Evolutionary conservation across 2,797 vertebrate species (phyloP), one percentile per base, ranked within the genome.

Genomic region (Odontamblyopus lacepedii): DNA sequence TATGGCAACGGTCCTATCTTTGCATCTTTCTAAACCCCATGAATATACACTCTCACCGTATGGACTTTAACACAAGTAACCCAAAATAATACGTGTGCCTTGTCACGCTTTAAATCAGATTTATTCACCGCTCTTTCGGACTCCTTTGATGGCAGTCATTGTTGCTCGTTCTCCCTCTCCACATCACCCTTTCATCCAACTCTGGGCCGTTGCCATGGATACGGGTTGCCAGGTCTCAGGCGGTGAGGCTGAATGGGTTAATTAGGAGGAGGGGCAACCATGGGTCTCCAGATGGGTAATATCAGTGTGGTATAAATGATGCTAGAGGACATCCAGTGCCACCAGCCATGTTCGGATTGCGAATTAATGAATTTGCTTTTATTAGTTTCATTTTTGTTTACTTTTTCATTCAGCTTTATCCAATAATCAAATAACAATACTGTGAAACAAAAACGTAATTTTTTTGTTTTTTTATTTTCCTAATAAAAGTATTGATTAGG

Each of bases 131-230:
- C 66, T 78, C 44, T 63, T 70, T 73, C 63, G 56, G 27, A 69
- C 57, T 51, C 44, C 51, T 83, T 74, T 75, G 69, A 81, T 82
- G 32, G 2, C 32, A 48, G 44, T 48, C 51, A 32, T 23, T 55
- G 55, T 15, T 38, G 41, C 61, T 63, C 73, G 26, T 63, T 29
- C 72, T 64, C 48, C 23, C 70, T 75, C 19, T 63, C 60, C n/a
- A 27, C 56, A 32, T 63, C 69, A 13, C 55, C 69, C 26, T 27
- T 73, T 67, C 72, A 71, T 83, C 83, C 80, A 19, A 44, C 73
- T 63, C 74, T 66, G 75, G 59, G 67, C 65, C 76, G 89, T 91
- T 92, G 83, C 88, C 81, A 90, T 91, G 62, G 91, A 61, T 67
- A 91, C 70, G 35, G 80, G 86, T 85, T 85, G 82, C 84, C 83